Percentiles rank a stretch among this genome's conserved stretches.
Evolutionary conservation across 2,888 invertebrate species (phyloP).

Genomic region (Augochlorella aurata): DNA sequence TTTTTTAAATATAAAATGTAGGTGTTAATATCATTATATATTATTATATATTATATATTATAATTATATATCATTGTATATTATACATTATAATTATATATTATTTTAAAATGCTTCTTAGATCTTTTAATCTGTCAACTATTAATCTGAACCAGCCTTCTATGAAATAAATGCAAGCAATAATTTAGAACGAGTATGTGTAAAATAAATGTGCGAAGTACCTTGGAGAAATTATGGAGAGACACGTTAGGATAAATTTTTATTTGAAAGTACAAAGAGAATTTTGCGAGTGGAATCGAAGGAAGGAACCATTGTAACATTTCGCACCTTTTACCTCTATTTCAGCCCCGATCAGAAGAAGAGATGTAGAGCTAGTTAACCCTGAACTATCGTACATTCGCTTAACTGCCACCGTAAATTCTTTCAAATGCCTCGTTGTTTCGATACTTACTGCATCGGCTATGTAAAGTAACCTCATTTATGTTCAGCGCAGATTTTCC

Average conservation of each 20-base stretch:
- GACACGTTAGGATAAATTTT: neutral
- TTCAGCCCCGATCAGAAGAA: neutral
- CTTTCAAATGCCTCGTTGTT: constrained; percentile 57
- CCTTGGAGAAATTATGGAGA: neutral
- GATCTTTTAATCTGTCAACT: too few species aligned
- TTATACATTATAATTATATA: too few species aligned
- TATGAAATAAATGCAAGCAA: too few species aligned
- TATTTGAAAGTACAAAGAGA: neutral
- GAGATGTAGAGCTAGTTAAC: constrained; percentile 71
- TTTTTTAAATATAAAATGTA: too few species aligned
- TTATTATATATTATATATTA: too few species aligned
- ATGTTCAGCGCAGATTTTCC: constrained; percentile 8
- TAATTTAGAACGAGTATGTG: too few species aligned
- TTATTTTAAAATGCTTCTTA: too few species aligned
- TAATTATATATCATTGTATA: too few species aligned
- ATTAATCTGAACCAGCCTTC: too few species aligned
- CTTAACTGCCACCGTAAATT: constrained; percentile 73
- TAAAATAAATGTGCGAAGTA: too few species aligned
- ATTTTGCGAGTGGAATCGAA: neutral
- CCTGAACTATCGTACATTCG: constrained; percentile 72
- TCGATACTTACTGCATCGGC: constrained; percentile 25
- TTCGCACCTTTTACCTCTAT: neutral
- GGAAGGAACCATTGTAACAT: neutral
- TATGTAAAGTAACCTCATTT: constrained; percentile 41
- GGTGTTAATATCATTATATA: too few species aligned